Evolutionary conservation across 2,113 vertebrate species (phyloP).

Genomic region (Todiramphus saurophagus): DNA sequence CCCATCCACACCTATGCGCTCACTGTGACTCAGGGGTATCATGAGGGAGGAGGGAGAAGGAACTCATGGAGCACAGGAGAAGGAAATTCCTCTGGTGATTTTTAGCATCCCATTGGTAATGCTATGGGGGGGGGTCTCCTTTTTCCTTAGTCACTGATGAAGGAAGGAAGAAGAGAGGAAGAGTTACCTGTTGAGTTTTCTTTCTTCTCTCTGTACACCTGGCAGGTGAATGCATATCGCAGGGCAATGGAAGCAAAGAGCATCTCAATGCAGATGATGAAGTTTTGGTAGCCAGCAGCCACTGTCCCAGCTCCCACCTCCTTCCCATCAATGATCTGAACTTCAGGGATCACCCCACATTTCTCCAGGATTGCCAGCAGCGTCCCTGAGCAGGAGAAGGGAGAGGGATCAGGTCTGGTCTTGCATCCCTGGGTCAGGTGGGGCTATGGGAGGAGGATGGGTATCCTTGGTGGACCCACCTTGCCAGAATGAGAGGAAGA

Average conservation of each 20-base stretch:
- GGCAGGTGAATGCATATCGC: slow-evolving; percentile 88
- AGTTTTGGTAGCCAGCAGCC: slow-evolving; percentile 95
- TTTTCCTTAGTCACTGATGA: neutral
- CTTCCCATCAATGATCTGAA: slow-evolving; percentile 81
- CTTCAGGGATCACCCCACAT: slow-evolving; percentile 88
- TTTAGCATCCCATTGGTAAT: neutral
- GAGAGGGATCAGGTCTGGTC: neutral
- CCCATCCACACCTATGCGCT: neutral
- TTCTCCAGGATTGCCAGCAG: slow-evolving; percentile 92
- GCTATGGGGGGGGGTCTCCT: neutral
- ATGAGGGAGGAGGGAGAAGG: neutral
- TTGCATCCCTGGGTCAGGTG: neutral
- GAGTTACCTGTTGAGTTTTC: slow-evolving; percentile 83
- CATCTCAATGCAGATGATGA: slow-evolving; percentile 96
- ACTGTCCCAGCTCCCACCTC: slow-evolving; percentile 90
- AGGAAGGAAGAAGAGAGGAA: neutral
- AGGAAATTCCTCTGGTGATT: neutral
- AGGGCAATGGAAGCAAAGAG: slow-evolving; percentile 90
- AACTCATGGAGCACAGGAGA: neutral
- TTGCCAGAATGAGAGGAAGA: slow-evolving; percentile 99
- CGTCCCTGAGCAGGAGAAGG: slow-evolving; percentile 73
- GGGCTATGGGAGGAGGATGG: neutral
- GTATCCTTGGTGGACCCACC: slow-evolving; percentile 64
- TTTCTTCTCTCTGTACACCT: slow-evolving; percentile 88
- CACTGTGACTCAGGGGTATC: neutral